A percentile compares a stretch with the other conserved stretches of the same genome.
These are phyloP conservation scores for Cariama cristata DNA, from an alignment of 2,113 vertebrate genomes.

Conservation along the genomic window DNA sequence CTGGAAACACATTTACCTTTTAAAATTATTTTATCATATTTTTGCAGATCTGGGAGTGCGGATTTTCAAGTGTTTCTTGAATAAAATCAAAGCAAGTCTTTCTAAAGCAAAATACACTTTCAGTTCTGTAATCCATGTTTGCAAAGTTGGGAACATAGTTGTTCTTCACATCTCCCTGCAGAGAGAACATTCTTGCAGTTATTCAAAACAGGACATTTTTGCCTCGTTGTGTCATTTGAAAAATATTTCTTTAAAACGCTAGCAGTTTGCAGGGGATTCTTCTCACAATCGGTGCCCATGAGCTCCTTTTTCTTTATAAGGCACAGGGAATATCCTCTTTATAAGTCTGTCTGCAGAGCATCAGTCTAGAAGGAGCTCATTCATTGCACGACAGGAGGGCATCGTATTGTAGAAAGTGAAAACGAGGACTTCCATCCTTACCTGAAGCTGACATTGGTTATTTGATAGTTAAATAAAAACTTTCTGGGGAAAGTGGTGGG, in stretches of 20 bases:
- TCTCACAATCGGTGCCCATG: background rate
- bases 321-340: background rate
- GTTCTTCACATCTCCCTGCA: background rate
- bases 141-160: background rate
- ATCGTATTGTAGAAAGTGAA: background rate
- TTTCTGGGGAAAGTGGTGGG: background rate
- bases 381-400: background rate
- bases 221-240: slow-evolving; percentile 17
- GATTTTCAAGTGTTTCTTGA: background rate
- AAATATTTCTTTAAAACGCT: slow-evolving; percentile 39
- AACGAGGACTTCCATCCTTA: background rate
- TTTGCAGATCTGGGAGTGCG: background rate
- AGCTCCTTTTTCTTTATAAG: background rate
- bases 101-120: slow-evolving; percentile 19
- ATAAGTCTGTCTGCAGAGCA: background rate
- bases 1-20: background rate
- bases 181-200: slow-evolving; percentile 25
- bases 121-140: background rate
- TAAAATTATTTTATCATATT: background rate
- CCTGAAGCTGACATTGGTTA: background rate
- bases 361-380: background rate
- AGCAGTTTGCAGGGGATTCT: background rate
- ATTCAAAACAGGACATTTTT: slow-evolving; percentile 43
- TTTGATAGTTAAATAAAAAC: background rate
- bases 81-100: background rate